These are phyloP conservation scores for Pogonognathellus flavescens DNA, from an alignment of 1,140 invertebrate genomes.

Conservation along the genomic window DNA sequence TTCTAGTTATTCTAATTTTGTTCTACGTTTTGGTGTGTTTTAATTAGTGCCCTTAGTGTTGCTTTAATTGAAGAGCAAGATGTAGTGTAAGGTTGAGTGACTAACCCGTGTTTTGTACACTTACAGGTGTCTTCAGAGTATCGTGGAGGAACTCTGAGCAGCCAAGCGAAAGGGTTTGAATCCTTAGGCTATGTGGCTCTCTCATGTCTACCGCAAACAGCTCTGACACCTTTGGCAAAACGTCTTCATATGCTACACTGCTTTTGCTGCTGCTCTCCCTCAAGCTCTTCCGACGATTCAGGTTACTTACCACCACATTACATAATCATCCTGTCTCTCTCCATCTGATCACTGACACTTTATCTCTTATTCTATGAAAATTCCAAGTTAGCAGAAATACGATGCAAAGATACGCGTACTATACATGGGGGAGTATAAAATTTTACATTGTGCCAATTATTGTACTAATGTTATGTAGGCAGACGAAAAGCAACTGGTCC, in stretches of 20 bases:
- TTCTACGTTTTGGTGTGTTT: too few relatives aligned
- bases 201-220: slow-evolving; percentile 64
- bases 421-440: too few relatives aligned
- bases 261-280: slow-evolving; percentile 66
- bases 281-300: slow-evolving; percentile 66
- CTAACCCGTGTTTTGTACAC: background rate
- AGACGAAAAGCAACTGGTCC: background rate
- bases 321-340: background rate
- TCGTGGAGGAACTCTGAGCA: slow-evolving; percentile 24
- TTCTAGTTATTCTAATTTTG: too few relatives aligned
- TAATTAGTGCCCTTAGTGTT: background rate
- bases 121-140: slow-evolving; percentile 57
- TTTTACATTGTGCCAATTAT: too few relatives aligned
- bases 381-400: too few relatives aligned
- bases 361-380: too few relatives aligned
- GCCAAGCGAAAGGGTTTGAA: slow-evolving; percentile 60
- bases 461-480: slow-evolving; percentile 76
- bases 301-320: background rate
- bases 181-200: slow-evolving; percentile 63
- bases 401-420: too few relatives aligned
- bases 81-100: background rate
- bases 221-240: slow-evolving; percentile 65
- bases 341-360: too few relatives aligned
- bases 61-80: background rate
- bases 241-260: slow-evolving; percentile 65